These are phyloP conservation scores for Microcaecilia unicolor DNA, from an alignment of 2,797 vertebrate species.

Conservation along the genomic window DNA sequence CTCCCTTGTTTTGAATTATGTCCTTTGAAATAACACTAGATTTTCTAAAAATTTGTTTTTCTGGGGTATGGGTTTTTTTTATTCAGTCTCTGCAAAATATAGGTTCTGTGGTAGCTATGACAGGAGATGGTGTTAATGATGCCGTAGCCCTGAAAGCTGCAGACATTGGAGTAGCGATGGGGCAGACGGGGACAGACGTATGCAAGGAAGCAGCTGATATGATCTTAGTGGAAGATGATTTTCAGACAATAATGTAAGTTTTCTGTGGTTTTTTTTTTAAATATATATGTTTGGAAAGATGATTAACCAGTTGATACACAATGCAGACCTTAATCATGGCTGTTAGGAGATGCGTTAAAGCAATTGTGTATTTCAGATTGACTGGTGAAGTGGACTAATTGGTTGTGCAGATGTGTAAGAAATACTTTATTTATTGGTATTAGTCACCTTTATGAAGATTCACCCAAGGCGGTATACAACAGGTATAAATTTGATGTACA, in stretches of 20 bases:
- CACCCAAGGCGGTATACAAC: no score
- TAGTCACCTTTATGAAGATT: no score
- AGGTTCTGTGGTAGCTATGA: slow-evolving; percentile 92
- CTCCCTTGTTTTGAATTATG: not conserved
- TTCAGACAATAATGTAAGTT: slow-evolving; percentile 94
- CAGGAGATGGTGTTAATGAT: slow-evolving; percentile 92
- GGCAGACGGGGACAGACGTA: slow-evolving; percentile 87
- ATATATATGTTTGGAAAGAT: no score
- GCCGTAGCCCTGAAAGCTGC: slow-evolving; percentile 92
- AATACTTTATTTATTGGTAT: no score
- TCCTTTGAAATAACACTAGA: not conserved
- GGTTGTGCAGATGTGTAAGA: no score
- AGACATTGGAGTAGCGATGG: slow-evolving; percentile 95
- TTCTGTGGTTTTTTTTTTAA: no score
- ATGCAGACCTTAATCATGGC: no score
- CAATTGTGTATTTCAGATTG: no score
- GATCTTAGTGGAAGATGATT: slow-evolving; percentile 98
- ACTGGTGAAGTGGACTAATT: no score
- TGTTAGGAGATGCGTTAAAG: no score
- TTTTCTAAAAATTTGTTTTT: not conserved
- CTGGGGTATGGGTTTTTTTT: not conserved
- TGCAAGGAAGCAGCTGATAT: slow-evolving; percentile 97
- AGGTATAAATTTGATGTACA: no score
- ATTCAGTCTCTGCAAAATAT: slow-evolving; percentile 84
- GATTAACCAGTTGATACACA: no score